Base-by-base conservation (phyloP, 1,140 invertebrate genomes). In the Procambarus clarkii region DNA sequence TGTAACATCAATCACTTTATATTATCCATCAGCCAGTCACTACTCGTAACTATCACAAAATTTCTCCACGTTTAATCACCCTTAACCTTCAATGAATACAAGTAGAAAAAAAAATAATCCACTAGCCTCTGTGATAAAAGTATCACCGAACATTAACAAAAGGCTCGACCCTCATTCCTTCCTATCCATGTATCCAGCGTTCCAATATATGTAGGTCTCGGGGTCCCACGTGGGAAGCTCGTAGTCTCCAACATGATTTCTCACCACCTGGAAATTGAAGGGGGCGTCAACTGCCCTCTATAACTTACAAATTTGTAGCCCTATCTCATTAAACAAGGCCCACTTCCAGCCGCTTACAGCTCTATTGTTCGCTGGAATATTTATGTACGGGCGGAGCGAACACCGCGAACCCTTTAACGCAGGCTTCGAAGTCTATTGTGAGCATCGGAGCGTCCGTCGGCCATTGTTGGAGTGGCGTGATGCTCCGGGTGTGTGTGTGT, bases 221-320 rank as follows among this genome's bases (percentile, higher is more conserved):
- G 34, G 34, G 34, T 34, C 34, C 1, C 34, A 34, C 34, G 34
- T 34, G 34, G 34, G 0, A 34, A 34, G 34, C 34, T 34, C 34
- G 34, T 34, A 34, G 34, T 34, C 34, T 34, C 34, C 34, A 1
- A 8, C 81, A 44, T 44, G 50, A 69, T 78, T 18, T 86, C 69
- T 86, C 69, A 18, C 48, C 58, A 15, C 46, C 46, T 50, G 74
- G 88, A 84, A 84, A 90, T 84, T 90, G 74, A 84, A 58, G 46
- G 88, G 34, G 88, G 80, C 88, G 71, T 84, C 60, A 58, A 84
- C 88, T 58, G 46, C 45, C 46, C 81, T 86, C 84, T 90, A 90
- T 90, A 90, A 90, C 80, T 84, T 60, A 84, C 88, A 90, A 90
- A 90, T 84, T 84, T 84, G 88, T 84, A 69, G 81, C 81, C 80